Conservation (phyloP, 2,113 vertebrate genomes). For the Arvicanthis niloticus region DNA sequence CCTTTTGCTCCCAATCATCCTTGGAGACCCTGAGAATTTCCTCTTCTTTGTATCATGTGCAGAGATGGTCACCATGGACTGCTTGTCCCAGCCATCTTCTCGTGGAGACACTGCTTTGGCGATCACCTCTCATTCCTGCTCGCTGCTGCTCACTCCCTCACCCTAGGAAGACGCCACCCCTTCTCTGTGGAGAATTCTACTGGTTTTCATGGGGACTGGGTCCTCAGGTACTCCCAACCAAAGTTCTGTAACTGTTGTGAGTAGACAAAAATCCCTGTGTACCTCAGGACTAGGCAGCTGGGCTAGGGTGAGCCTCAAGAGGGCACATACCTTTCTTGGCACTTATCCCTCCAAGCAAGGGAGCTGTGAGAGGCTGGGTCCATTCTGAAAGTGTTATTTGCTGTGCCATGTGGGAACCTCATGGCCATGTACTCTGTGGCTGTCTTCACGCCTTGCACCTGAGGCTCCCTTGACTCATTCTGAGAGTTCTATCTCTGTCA, state of each 20-base stretch:
- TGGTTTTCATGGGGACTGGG: no score
- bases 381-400: background rate
- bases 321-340: background rate
- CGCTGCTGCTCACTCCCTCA: background rate
- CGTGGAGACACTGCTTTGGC: background rate
- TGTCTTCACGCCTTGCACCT: fast-evolving
- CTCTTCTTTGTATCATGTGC: background rate
- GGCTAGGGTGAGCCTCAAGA: background rate
- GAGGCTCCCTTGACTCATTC: background rate
- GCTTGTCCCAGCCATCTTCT: background rate
- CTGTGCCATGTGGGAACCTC: fast-evolving
- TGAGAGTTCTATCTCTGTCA: no score
- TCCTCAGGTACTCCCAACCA: background rate
- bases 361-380: background rate
- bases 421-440: fast-evolving
- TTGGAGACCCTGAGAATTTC: background rate
- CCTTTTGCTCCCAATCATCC: background rate
- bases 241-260: no score
- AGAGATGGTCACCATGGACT: background rate
- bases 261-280: background rate
- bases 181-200: background rate
- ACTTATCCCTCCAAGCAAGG: background rate
- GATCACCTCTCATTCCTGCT: background rate
- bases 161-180: background rate
- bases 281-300: background rate